Percentiles rank a stretch among this genome's conserved stretches.
These are phyloP conservation scores for Stratiomys singularior DNA, from an alignment of 2,888 invertebrate species.

Conservation along the genomic window DNA sequence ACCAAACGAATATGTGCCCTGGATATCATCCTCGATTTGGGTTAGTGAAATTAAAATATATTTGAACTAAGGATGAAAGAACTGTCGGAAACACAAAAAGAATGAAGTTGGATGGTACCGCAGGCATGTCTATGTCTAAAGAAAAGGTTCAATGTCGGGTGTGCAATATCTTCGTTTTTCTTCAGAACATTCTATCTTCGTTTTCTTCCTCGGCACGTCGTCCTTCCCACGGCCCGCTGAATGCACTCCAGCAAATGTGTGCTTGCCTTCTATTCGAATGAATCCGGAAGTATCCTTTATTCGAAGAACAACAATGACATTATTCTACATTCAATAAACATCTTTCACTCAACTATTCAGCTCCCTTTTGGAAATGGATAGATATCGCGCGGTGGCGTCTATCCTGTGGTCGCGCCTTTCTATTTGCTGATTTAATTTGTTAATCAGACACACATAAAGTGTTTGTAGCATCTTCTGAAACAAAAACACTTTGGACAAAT, in stretches of 20 bases:
- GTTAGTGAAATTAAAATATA: constrained; percentile 15
- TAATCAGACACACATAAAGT: constrained; percentile 49
- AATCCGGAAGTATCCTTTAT: neutral
- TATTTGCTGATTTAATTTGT: constrained; percentile 47
- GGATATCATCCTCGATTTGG: neutral
- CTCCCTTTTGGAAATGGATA: no score
- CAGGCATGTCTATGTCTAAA: neutral
- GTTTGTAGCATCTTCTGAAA: constrained; percentile 41
- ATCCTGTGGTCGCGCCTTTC: neutral
- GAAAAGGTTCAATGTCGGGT: neutral
- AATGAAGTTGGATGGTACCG: neutral
- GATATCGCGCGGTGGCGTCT: neutral
- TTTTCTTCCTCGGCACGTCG: neutral
- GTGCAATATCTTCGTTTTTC: neutral
- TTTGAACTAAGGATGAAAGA: constrained; percentile 23
- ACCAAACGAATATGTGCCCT: neutral
- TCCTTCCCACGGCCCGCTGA: neutral
- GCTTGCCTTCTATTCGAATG: neutral
- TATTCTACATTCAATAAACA: neutral
- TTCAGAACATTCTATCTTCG: neutral
- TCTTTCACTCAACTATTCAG: neutral
- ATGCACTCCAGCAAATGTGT: neutral
- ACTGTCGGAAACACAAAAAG: neutral
- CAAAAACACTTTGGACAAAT: constrained; percentile 27
- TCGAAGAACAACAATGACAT: neutral